phyloP scores from a whole-genome alignment of 2,113 vertebrate genomes.

The Pterocles gutturalis region DNA sequence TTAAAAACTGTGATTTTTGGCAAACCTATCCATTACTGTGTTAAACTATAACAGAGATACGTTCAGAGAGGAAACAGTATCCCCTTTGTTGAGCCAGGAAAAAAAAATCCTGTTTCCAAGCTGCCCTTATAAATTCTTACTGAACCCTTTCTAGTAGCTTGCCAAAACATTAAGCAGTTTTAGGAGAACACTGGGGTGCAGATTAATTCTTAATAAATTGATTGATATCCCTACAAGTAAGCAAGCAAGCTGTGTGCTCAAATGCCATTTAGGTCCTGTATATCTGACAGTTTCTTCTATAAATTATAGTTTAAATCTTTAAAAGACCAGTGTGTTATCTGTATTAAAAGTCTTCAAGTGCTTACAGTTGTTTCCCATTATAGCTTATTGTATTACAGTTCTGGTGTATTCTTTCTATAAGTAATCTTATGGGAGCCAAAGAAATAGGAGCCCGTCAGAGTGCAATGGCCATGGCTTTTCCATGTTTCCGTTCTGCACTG shows the following conservation, averaged over 20 bases:
- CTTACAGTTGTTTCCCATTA: slow-evolving; percentile 72
- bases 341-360: slow-evolving; percentile 33
- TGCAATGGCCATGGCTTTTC: slow-evolving; percentile 34
- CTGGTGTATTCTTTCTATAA: slow-evolving; percentile 54
- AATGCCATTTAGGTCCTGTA: slow-evolving; percentile 23
- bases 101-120: slow-evolving; percentile 57
- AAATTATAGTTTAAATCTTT: slow-evolving; percentile 52
- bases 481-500: slow-evolving; percentile 32
- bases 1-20: slow-evolving; percentile 80
- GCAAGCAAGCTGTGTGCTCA: slow-evolving; percentile 35
- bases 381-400: slow-evolving; percentile 62
- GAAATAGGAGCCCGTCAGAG: slow-evolving; percentile 34
- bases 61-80: slow-evolving; percentile 77
- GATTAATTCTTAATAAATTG: slow-evolving; percentile 78
- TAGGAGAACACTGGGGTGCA: slow-evolving; percentile 70
- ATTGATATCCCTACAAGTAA: slow-evolving; percentile 74
- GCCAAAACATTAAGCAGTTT: slow-evolving; percentile 79
- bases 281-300: slow-evolving; percentile 39
- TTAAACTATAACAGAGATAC: slow-evolving; percentile 75
- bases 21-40: slow-evolving; percentile 64
- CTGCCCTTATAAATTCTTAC: slow-evolving; percentile 75
- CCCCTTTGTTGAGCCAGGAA: slow-evolving; percentile 73
- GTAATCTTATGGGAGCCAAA: slow-evolving; percentile 53
- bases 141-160: slow-evolving; percentile 78
- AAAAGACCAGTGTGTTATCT: slow-evolving; percentile 30